Evolutionary conservation across 2,113 vertebrate genomes (phyloP).

Genomic region (Chionis minor): DNA sequence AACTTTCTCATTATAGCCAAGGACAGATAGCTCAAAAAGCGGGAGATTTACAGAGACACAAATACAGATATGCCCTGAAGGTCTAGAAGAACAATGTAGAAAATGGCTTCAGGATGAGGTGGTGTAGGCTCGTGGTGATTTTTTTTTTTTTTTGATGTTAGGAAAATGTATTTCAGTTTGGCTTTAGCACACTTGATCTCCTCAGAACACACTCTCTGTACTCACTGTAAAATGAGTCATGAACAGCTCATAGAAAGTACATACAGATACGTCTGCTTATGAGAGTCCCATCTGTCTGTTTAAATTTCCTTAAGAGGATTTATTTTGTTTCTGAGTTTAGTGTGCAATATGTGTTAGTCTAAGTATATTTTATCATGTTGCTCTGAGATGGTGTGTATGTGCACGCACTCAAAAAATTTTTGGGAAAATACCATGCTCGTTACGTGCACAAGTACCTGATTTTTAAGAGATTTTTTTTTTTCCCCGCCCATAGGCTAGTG

Average conservation of each 20-base stretch:
- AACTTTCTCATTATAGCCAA: background rate
- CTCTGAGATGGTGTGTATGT: background rate
- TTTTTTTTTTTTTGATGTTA: background rate
- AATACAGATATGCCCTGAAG: background rate
- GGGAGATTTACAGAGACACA: background rate
- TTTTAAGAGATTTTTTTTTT: background rate
- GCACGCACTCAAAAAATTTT: background rate
- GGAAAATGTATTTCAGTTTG: background rate
- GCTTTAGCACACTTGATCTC: background rate
- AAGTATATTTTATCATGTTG: background rate
- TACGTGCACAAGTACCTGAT: background rate
- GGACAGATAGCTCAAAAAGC: background rate
- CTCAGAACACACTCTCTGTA: background rate
- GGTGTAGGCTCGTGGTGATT: background rate
- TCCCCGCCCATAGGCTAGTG: background rate
- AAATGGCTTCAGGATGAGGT: background rate
- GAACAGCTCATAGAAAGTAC: background rate
- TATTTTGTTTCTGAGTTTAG: background rate
- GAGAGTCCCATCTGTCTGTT: background rate
- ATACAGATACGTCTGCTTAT: background rate
- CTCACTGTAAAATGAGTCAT: background rate
- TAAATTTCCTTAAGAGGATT: background rate
- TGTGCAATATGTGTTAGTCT: background rate
- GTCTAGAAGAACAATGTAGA: background rate
- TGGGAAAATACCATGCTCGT: background rate